Evolutionary conservation across 2,113 vertebrate genomes (phyloP).

Genomic region (Psittacula cyanocephala): DNA sequence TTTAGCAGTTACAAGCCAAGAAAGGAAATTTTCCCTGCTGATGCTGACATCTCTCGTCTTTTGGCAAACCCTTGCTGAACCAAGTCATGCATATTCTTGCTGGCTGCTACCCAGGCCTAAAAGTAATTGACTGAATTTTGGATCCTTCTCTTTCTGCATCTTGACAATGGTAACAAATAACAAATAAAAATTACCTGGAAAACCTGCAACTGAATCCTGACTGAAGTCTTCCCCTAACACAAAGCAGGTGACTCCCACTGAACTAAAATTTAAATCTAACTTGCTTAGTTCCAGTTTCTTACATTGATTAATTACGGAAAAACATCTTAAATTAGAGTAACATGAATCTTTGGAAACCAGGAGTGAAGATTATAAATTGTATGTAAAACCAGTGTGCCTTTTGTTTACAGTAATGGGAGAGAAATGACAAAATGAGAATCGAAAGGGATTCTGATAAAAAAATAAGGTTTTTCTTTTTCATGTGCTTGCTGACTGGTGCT

Average conservation of each 20-base stretch:
- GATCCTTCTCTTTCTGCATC: conserved; percentile 10
- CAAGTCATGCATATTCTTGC: neutral
- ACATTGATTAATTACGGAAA: neutral
- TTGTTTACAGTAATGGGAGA: neutral
- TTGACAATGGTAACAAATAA: conserved; percentile 55
- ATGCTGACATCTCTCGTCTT: neutral
- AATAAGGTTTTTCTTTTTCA: neutral
- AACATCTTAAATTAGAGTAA: neutral
- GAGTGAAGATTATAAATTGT: neutral
- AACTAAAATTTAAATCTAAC: neutral
- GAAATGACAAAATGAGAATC: neutral
- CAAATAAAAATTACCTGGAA: neutral
- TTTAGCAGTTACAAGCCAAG: conserved; percentile 13
- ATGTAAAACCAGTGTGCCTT: neutral
- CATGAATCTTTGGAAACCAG: neutral
- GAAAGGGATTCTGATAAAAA: neutral
- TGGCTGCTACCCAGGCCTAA: conserved; percentile 3
- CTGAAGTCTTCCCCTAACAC: neutral
- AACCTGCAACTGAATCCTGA: neutral
- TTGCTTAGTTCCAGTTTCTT: neutral
- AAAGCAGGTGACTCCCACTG: neutral
- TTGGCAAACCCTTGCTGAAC: conserved; percentile 5
- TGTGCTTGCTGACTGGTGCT: neutral
- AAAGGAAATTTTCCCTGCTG: conserved; percentile 29
- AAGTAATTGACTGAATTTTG: conserved; percentile 14